phyloP scores from a whole-genome alignment of 1,140 invertebrate genomes.

The Drosophila sp. region DNA sequence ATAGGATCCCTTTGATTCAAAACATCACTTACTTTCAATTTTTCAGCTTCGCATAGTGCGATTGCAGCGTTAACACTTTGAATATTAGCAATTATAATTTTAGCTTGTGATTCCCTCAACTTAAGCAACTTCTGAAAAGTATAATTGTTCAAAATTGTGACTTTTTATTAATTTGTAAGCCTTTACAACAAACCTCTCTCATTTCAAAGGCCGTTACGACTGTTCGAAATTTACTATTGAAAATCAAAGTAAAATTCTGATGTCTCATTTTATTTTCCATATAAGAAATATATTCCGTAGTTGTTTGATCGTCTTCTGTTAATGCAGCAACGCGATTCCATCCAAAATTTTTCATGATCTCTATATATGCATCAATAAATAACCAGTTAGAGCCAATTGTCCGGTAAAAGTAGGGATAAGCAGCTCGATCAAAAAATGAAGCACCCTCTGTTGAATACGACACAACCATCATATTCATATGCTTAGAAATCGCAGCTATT shows the following conservation, averaged over 20 bases:
- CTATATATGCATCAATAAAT: conserved; percentile 84
- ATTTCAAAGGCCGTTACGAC: conserved; percentile 83
- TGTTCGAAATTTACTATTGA: conserved; percentile 88
- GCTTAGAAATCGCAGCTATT: conserved; percentile 90
- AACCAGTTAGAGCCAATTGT: conserved; percentile 92
- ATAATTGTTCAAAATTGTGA: neutral
- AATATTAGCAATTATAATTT: conserved; percentile 92
- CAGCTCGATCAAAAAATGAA: conserved; percentile 87
- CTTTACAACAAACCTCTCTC: conserved; percentile 82
- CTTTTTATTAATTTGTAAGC: neutral
- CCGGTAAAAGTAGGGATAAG: conserved; percentile 92
- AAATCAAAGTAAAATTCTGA: conserved; percentile 87
- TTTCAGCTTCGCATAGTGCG: conserved; percentile 91
- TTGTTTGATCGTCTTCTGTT: conserved; percentile 91
- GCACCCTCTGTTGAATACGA: conserved; percentile 92
- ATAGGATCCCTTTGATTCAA: too few species aligned
- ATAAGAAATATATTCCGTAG: conserved; percentile 90
- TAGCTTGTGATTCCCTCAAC: conserved; percentile 86
- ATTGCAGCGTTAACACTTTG: conserved; percentile 87
- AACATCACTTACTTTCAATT: conserved; percentile 84
- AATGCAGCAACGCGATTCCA: conserved; percentile 90
- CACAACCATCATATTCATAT: conserved; percentile 90
- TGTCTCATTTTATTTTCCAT: conserved; percentile 86
- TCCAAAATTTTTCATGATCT: conserved; percentile 84
- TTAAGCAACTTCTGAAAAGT: conserved; percentile 88